phyloP scores from a whole-genome alignment of 2,113 vertebrate genomes.

The Brachirus orientalis region DNA sequence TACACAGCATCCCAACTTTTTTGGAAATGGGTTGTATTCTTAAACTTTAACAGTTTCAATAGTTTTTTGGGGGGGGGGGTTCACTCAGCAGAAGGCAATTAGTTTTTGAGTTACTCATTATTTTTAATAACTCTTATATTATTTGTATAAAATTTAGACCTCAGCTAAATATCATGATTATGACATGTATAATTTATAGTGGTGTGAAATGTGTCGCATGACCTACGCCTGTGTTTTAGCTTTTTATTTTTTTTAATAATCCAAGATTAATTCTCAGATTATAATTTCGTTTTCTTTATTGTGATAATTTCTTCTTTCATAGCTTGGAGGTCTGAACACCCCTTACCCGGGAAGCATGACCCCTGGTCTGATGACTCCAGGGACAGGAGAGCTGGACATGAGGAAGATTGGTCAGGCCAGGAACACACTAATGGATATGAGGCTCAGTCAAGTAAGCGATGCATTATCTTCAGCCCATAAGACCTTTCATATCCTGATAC shows the following conservation, averaged over 20 bases:
- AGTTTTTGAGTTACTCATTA: too few species aligned
- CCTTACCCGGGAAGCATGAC: slow-evolving; percentile 97
- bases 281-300: background rate
- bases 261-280: background rate
- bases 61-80: too few species aligned
- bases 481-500: background rate
- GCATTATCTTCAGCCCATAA: background rate
- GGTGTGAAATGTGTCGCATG: slow-evolving; percentile 5
- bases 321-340: slow-evolving; percentile 91
- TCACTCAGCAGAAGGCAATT: too few species aligned
- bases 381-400: slow-evolving; percentile 97
- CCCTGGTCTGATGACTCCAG: slow-evolving; percentile 94
- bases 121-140: too few species aligned
- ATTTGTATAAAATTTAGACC: too few species aligned
- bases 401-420: slow-evolving; percentile 98
- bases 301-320: slow-evolving; percentile 14
- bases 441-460: slow-evolving; percentile 92
- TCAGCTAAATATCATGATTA: too few species aligned
- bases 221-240: background rate
- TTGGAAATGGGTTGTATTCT: too few species aligned
- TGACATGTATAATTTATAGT: slow-evolving; percentile 12
- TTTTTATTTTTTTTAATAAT: slow-evolving; percentile 5
- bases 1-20: too few species aligned
- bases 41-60: too few species aligned
- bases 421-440: slow-evolving; percentile 99